These are phyloP conservation scores for Pocota personata DNA, from an alignment of 2,888 invertebrate species.

Conservation along the genomic window DNA sequence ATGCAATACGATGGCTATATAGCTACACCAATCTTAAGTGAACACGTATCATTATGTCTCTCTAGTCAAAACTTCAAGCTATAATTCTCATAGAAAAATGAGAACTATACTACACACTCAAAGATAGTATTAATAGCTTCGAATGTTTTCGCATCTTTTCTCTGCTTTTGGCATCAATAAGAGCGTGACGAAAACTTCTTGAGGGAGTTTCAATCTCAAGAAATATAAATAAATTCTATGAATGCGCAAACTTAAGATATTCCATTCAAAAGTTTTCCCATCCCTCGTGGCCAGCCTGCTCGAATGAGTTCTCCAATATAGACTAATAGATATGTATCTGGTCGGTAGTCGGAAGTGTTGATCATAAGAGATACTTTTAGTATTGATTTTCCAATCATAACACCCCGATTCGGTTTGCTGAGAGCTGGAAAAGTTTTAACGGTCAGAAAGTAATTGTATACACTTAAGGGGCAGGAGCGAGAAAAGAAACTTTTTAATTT, in stretches of 20 bases:
- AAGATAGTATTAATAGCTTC: not conserved
- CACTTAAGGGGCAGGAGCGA: not conserved
- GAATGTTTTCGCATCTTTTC: not conserved
- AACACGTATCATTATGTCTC: not conserved
- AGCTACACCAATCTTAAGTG: not conserved
- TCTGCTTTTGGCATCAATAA: not conserved
- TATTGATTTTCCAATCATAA: conserved; percentile 58
- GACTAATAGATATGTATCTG: conserved; percentile 12
- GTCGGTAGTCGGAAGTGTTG: conserved; percentile 43
- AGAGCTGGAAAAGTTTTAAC: not conserved
- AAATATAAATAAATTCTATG: conserved; percentile 34
- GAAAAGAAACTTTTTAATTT: conserved; percentile 9
- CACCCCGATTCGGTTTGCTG: not conserved
- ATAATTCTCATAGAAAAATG: not conserved
- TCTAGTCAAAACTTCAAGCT: not conserved
- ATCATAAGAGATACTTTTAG: conserved; percentile 49
- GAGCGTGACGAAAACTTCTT: conserved; percentile 16
- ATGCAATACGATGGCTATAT: not conserved
- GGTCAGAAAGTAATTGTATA: not conserved
- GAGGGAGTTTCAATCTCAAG: conserved; percentile 9
- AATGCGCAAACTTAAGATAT: conserved; percentile 35
- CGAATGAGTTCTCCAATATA: conserved; percentile 8
- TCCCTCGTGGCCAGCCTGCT: not conserved
- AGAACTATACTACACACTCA: not conserved
- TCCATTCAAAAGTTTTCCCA: conserved; percentile 22